phyloP scores from a whole-genome alignment of 2,797 vertebrate genomes.

The Anisognathus igniventris region DNA sequence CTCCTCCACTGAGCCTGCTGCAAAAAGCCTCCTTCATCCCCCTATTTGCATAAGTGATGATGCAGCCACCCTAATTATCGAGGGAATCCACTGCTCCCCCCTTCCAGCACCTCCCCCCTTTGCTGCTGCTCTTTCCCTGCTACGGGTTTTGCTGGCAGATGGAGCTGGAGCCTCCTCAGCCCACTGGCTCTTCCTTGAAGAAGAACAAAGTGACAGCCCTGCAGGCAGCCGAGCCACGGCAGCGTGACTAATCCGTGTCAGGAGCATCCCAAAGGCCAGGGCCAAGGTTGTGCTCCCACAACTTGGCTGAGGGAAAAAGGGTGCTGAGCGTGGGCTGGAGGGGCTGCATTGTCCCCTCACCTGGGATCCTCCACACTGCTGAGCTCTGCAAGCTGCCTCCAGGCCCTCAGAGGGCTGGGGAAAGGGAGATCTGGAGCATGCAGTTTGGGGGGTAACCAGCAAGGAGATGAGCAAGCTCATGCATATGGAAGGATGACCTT shows the following conservation, averaged over 20 bases:
- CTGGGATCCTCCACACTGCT: neutral
- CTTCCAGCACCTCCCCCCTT: conserved; percentile 22
- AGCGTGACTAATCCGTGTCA: neutral
- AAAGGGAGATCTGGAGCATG: neutral
- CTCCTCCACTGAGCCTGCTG: neutral
- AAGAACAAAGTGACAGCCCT: conserved; percentile 63
- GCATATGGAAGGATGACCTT: conserved; percentile 61
- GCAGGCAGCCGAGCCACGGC: conserved; percentile 20
- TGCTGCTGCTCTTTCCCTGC: conserved; percentile 57
- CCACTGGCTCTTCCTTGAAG: conserved; percentile 66
- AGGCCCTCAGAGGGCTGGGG: neutral
- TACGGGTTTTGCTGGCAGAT: conserved; percentile 44
- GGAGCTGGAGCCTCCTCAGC: conserved; percentile 54
- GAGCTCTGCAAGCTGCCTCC: neutral
- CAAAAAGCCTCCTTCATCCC: neutral
- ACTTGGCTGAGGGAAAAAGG: neutral
- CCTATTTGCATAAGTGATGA: conserved; percentile 45
- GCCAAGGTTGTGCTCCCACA: neutral
- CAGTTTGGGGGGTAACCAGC: neutral
- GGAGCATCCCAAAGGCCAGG: conserved; percentile 1
- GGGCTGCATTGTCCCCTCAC: neutral
- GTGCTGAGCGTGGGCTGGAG: neutral
- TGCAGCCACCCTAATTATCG: conserved; percentile 37
- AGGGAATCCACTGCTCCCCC: conserved; percentile 11
- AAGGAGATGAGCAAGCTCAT: conserved; percentile 11